Base-by-base conservation (phyloP, 2,888 invertebrate genomes). In the Hydrotaea diabolus region DNA sequence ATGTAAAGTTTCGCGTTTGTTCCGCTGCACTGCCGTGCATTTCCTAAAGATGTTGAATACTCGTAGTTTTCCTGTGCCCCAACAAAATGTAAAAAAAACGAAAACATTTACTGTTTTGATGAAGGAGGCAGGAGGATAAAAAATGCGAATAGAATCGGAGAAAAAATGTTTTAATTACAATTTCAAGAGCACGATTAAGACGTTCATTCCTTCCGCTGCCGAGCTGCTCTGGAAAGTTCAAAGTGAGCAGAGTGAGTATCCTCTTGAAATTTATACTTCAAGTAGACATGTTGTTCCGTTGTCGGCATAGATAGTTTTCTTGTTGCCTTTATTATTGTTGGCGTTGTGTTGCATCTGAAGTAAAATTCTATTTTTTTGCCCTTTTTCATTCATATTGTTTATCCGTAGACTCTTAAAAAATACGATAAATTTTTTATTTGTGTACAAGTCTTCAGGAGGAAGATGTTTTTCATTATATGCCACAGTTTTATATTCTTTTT, bases 161-260 rank as follows among this genome's bases (percentile, higher is more conserved):
- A 62, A 79, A 78, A 46, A 66, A 36, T 79, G 59, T 26, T 80
- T n/a, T 77, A 80, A 77, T 80, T 83, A n/a, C 80, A 77, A 66
- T 66, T 77, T 73, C 69, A 80, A 77, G 77, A 62, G 66, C 80
- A 74, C 72, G 59, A 83, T 77, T 74, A 75, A 74, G 81, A 39
- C 53, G 36, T 75, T 72, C 31, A 21, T n/a, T 15, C 64, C 15
- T 31, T 0, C 31, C 15, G 62, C 31, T n/a, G 7, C 31, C 2
- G 31, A 31, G 31, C n/a, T n/a, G n/a, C 7, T 62, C n/a, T 46
- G 19, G 31, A 31, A 69, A 23, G 69, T 43, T 46, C 15, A 43
- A 9, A 43, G 21, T 43, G 69, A 36, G 55, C 49, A n/a, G n/a
- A n/a, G n/a, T n/a, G n/a, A 31, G 72, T 53, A 36, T 62, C 7